Conservation (phyloP, 2,113 vertebrate species). For the Tragulus kanchil region DNA sequence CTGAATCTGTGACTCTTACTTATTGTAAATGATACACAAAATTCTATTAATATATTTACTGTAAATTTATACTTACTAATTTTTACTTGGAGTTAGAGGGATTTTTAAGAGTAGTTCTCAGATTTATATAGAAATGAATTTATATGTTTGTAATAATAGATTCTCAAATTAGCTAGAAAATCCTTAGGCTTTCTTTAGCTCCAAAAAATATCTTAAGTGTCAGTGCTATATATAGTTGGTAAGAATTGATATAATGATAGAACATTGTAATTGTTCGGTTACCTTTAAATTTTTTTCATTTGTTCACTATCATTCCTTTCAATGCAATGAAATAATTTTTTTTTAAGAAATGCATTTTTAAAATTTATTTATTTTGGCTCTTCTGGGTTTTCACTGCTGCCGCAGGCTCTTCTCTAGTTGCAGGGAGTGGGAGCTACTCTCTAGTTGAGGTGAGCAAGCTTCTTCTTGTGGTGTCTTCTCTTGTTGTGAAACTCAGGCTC, state of each 20-base stretch:
- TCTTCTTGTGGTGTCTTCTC: too few species aligned
- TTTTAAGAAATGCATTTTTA: too few species aligned
- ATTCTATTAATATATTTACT: constrained; percentile 47
- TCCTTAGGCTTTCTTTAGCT: constrained; percentile 37
- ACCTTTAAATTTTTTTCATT: constrained; percentile 15
- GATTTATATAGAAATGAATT: constrained; percentile 44
- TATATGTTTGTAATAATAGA: constrained; percentile 44
- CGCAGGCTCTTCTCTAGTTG: too few species aligned
- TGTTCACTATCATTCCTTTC: constrained; percentile 33
- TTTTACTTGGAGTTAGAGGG: constrained; percentile 11
- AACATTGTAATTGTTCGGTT: neutral
- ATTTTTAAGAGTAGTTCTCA: constrained; percentile 59
- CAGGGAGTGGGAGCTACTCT: too few species aligned
- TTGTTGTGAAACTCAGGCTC: too few species aligned
- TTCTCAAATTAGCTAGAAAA: constrained; percentile 42
- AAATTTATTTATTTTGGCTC: too few species aligned
- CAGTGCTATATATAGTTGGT: constrained; percentile 27
- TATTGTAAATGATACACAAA: constrained; percentile 45
- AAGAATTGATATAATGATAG: constrained; percentile 21
- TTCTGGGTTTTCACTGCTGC: too few species aligned
- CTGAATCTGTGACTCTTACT: neutral
- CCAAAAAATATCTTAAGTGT: neutral
- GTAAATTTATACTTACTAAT: constrained; percentile 39
- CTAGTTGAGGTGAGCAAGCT: too few species aligned
- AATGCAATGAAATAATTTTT: constrained; percentile 24